Percentiles rank a stretch among this genome's conserved stretches.
Conservation (phyloP, 2,888 invertebrate species). For the Lissocephala sabroskyi region DNA sequence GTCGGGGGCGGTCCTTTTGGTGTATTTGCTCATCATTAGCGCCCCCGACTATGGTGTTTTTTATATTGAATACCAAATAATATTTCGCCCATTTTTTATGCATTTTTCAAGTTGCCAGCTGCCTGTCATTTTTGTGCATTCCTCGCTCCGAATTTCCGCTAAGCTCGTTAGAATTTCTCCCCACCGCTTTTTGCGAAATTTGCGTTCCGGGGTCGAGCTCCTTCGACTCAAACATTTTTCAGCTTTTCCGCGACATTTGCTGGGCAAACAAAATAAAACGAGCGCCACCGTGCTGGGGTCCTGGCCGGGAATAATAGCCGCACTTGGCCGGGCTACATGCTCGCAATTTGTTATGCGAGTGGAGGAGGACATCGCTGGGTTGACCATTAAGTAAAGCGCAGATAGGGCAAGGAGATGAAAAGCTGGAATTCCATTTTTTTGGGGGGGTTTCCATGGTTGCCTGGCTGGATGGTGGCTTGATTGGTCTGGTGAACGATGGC, state of each 20-base stretch:
- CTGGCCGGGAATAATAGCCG: constrained; percentile 33
- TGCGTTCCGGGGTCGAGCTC: constrained; percentile 12
- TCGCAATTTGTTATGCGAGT: constrained; percentile 34
- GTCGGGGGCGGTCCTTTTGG: no score
- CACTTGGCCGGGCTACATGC: constrained; percentile 29
- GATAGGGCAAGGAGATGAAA: constrained; percentile 1
- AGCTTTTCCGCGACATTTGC: constrained; percentile 44
- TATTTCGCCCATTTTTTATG: constrained; percentile 23
- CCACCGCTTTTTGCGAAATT: constrained; percentile 17
- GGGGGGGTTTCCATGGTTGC: background rate
- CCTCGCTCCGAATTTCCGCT: constrained; percentile 38
- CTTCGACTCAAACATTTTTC: constrained; percentile 24
- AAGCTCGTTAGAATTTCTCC: constrained; percentile 40
- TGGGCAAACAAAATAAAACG: constrained; percentile 41
- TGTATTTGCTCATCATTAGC: constrained; percentile 49
- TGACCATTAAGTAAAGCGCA: constrained; percentile 48
- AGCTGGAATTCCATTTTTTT: background rate
- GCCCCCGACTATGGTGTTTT: constrained; percentile 4
- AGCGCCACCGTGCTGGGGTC: background rate
- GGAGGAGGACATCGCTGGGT: constrained; percentile 12
- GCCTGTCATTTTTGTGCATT: constrained; percentile 18
- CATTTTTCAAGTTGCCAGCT: constrained; percentile 2
- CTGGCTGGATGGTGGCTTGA: constrained; percentile 6
- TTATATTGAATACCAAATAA: constrained; percentile 32
- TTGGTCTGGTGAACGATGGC: constrained; percentile 22